These are phyloP conservation scores for Saguinus oedipus DNA, from an alignment of 2,797 vertebrate species.

Conservation along the genomic window DNA sequence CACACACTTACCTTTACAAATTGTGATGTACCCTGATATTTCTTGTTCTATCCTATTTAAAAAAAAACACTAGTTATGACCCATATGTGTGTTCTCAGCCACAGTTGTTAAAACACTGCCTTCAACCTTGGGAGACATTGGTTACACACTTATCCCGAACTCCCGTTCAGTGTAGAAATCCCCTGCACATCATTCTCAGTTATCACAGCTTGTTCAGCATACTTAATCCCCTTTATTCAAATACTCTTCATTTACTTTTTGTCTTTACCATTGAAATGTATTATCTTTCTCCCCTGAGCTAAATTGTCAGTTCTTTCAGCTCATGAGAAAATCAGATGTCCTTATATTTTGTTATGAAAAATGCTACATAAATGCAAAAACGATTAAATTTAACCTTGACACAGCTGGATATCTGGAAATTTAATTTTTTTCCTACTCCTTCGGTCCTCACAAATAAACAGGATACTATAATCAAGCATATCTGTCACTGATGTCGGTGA, in stretches of 20 bases:
- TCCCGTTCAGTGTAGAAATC: neutral
- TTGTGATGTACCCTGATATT: neutral
- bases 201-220: neutral
- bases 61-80: neutral
- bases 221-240: neutral
- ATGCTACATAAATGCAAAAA: neutral
- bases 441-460: neutral
- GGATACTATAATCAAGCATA: neutral
- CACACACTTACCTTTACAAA: neutral
- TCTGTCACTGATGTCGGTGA: neutral
- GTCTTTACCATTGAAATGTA: slow-evolving; percentile 1
- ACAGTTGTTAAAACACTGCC: neutral
- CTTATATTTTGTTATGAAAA: neutral
- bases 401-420: neutral
- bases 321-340: neutral
- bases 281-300: neutral
- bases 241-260: neutral
- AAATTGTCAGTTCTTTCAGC: neutral
- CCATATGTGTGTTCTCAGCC: neutral
- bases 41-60: neutral
- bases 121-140: neutral
- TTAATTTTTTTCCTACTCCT: neutral
- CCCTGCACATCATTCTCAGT: too few relatives aligned
- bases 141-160: neutral
- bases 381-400: neutral